Evolutionary conservation across 2,888 invertebrate species (phyloP).

Genomic region (Thera britannica): DNA sequence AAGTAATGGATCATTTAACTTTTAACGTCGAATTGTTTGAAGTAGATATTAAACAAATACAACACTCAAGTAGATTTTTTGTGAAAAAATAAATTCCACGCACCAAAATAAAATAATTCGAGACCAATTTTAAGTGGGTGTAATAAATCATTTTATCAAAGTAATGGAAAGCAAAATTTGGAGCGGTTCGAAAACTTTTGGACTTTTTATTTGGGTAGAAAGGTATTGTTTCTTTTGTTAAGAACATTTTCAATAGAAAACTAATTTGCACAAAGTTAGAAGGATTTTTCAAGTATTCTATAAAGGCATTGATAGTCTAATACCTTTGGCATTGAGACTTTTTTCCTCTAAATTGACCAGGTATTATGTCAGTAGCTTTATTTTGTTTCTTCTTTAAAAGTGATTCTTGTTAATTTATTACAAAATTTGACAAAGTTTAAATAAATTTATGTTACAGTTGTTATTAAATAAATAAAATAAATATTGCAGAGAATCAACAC

Average conservation of each 20-base stretch:
- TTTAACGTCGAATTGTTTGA: too few relatives aligned
- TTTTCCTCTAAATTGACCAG: not conserved
- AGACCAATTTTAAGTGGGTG: slow-evolving; percentile 30
- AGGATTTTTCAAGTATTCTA: slow-evolving; percentile 24
- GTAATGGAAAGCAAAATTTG: slow-evolving; percentile 39
- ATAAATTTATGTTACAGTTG: not conserved
- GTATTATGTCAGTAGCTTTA: not conserved
- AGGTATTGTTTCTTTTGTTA: slow-evolving; percentile 40
- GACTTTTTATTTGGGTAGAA: slow-evolving; percentile 39
- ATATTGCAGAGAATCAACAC: too few relatives aligned
- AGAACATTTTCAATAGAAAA: slow-evolving; percentile 35
- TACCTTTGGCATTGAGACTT: slow-evolving; percentile 5
- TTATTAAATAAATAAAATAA: not conserved
- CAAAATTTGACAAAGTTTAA: too few relatives aligned
- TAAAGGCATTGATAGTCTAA: slow-evolving; percentile 19
- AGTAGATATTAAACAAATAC: not conserved
- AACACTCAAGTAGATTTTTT: not conserved
- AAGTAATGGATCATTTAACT: too few relatives aligned
- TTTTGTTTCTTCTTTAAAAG: too few relatives aligned
- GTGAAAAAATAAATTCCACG: slow-evolving; percentile 1
- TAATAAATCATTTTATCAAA: slow-evolving; percentile 53
- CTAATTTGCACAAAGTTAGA: slow-evolving; percentile 33
- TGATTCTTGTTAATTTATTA: too few relatives aligned
- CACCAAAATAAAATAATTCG: slow-evolving; percentile 13
- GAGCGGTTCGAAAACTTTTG: slow-evolving; percentile 38